phyloP scores from a whole-genome alignment of 2,888 invertebrate species.

The Pristionchus exspectatus region DNA sequence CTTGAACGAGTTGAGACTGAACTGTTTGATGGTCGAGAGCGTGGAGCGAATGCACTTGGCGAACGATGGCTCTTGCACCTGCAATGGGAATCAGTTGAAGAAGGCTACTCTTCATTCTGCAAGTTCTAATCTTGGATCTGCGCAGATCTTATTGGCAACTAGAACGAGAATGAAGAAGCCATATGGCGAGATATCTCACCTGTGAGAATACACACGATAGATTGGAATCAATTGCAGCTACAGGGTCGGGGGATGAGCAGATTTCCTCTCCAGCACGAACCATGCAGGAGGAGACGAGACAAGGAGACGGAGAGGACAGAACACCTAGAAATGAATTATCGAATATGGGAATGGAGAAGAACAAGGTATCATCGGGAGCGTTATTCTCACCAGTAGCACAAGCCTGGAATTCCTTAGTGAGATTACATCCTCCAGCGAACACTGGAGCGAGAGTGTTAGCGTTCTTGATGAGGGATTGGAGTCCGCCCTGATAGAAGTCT shows the following conservation, averaged over 20 bases:
- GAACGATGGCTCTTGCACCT: slow-evolving; percentile 74
- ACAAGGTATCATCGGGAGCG: too few species aligned
- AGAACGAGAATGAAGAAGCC: not conserved
- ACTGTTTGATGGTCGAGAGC: slow-evolving; percentile 74
- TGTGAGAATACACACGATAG: slow-evolving; percentile 74
- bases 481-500: slow-evolving; percentile 66
- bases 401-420: slow-evolving; percentile 67
- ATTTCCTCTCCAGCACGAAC: slow-evolving; percentile 70
- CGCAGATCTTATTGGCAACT: not conserved
- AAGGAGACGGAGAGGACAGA: slow-evolving; percentile 55
- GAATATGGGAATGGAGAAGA: too few species aligned
- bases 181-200: slow-evolving; percentile 36
- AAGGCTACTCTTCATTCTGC: too few species aligned
- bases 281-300: slow-evolving; percentile 75
- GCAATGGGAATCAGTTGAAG: slow-evolving; percentile 21
- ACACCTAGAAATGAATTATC: slow-evolving; percentile 29
- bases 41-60: slow-evolving; percentile 76
- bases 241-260: slow-evolving; percentile 73
- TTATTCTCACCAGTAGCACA: slow-evolving; percentile 47
- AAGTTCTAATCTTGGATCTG: not conserved
- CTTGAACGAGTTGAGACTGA: slow-evolving; percentile 70
- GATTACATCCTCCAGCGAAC: slow-evolving; percentile 76
- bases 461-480: slow-evolving; percentile 75
- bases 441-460: slow-evolving; percentile 75
- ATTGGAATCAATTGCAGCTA: slow-evolving; percentile 75